Base-by-base conservation (phyloP, 2,888 invertebrate genomes). In the Phasia obesa region DNA sequence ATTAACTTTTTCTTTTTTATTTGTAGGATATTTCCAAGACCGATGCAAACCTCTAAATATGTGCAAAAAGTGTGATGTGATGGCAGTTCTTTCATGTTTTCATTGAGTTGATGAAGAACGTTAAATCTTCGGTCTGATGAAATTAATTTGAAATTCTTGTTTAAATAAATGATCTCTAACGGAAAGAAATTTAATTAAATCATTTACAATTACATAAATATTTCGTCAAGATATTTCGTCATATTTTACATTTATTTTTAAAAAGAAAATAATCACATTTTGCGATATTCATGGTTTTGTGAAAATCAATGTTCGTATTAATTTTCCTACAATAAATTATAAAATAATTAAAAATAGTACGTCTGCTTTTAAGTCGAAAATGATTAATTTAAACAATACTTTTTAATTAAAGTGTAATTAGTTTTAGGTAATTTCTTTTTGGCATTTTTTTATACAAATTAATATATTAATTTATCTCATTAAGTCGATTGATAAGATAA, bases 81-180 rank as follows among this genome's bases (percentile, higher is more conserved):
- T 65, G 65, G 23, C 59, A 60, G 42, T 35, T 53, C 81, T 79
- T 83, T 83, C 60, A 83, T 83, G 78, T 82, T 79, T 73, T 60
- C 23, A n/a, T 21, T 65, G 67, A 79, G 44, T 55, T 75, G 44
- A 75, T 79, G 55, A 76, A 53, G 78, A 84, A 76, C 87, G 85
- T 87, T 88, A 86, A 86, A 81, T 88, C 88, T 88, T 88, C 88
- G 88, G 89, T 89, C 89, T 89, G 87, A 85, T 89, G 88, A 87
- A 88, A 88, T 89, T 89, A 89, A 89, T 89, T 89, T 88, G 87
- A 89, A 88, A 84, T 87, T 87, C 89, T 87, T 86, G 87, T 86
- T 87, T 87, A 86, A 85, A 85, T 86, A 87, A 89, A 88, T 84
- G 86, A 86, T 81, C 84, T 84, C 79, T 84, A 86, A 84, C 86